Evolutionary conservation across 1,140 invertebrate genomes (phyloP).

Genomic region (Ericerus pela): DNA sequence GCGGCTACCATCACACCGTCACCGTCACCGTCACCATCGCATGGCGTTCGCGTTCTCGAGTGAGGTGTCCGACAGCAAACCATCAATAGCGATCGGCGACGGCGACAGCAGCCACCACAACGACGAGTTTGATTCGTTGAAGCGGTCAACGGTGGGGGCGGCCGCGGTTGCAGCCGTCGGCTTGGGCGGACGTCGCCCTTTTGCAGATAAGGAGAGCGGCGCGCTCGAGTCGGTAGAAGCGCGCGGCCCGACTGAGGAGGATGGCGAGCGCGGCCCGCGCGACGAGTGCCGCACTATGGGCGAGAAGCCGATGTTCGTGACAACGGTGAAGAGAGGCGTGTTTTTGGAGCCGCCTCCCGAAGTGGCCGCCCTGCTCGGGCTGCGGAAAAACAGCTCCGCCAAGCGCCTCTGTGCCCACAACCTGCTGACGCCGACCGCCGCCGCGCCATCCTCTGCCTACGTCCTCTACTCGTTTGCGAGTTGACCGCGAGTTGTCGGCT

Average conservation of each 20-base stretch:
- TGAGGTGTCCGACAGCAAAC: too few species aligned
- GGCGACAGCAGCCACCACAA: too few species aligned
- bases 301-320: constrained; percentile 41
- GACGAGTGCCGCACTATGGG: too few species aligned
- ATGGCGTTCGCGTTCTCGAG: too few species aligned
- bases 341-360: constrained; percentile 61
- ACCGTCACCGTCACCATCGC: too few species aligned
- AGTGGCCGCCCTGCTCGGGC: constrained; percentile 44
- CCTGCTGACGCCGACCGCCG: too few species aligned
- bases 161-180: constrained; percentile 25
- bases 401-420: constrained; percentile 18
- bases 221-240: constrained; percentile 42
- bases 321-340: constrained; percentile 57
- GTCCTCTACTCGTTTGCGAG: constrained; percentile 43
- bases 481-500: constrained; percentile 38
- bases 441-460: constrained; percentile 20
- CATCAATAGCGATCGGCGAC: too few species aligned
- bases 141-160: constrained; percentile 24
- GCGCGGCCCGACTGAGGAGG: constrained; percentile 16
- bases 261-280: background rate
- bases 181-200: constrained; percentile 37
- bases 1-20: too few species aligned
- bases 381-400: constrained; percentile 30
- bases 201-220: constrained; percentile 46
- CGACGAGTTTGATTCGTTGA: too few species aligned